Base-by-base conservation (phyloP, 1,140 invertebrate species). In the Drosophila sulfurigaster region DNA sequence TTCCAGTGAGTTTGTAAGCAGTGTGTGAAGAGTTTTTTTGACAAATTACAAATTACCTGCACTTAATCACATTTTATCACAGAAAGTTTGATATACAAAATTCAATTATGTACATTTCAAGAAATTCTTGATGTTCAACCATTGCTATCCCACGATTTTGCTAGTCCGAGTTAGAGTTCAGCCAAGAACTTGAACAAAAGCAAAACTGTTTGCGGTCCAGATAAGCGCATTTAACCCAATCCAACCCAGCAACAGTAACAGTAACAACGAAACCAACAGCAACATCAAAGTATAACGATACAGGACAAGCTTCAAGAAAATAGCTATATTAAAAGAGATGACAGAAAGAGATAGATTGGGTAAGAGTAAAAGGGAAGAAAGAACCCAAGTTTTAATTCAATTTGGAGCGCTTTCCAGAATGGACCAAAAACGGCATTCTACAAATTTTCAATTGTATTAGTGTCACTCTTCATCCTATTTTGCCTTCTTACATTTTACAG, bases 401-500 rank as follows among this genome's bases (percentile, higher is more conserved):
- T 85, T 87, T 75, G 54, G 41, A 74, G 49, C 65, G 52, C 58
- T 82, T 82, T 66, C 45, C 49, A 38, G 41, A 45, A 62, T 57
- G 68, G 77, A 16, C 62, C 48, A 64, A 51, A 51, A 63, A 46
- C 64, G 70, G 60, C 82, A 75, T 82, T 79, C 70, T 71, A 49
- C 59, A 87, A 85, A 79, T 87, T 82, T 79, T 68, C 82, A 85
- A 85, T 87, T 87, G 79, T 82, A 56, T 85, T 81, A 81, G 77
- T 69, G 72, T 81, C 72, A n/a, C 3, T 41, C 5, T 69, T 10
- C 1, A 41, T 1, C 52, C 48, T 5, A 11, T 11, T 10, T 10
- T 1, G 38, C 3, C 52, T 48, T 3, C 13, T 15, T n/a, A 7
- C 5, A 20, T 57, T 41, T 32, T 49, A 65, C 35, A 43, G 70